A percentile compares a stretch with the other conserved stretches of the same genome.
phyloP scores from a whole-genome alignment of 2,113 vertebrate genomes.

The Phaethornis superciliosus region DNA sequence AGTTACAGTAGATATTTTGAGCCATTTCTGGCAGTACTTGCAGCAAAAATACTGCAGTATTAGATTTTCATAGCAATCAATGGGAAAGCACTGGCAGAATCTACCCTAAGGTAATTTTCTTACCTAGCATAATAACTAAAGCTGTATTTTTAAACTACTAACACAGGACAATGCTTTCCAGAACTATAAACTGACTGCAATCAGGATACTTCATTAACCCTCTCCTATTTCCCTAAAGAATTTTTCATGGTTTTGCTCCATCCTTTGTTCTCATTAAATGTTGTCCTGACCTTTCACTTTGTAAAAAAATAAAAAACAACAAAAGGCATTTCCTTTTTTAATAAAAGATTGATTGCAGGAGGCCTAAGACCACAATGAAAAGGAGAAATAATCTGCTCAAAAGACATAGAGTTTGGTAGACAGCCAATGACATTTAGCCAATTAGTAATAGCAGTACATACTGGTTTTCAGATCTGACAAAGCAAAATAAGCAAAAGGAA shows the following conservation, averaged over 20 bases:
- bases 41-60: slow-evolving; percentile 6
- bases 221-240: neutral
- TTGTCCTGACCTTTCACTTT: slow-evolving; percentile 55
- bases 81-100: slow-evolving; percentile 4
- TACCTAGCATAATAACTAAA: slow-evolving; percentile 33
- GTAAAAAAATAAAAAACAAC: neutral
- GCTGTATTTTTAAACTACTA: neutral
- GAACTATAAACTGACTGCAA: slow-evolving; percentile 7
- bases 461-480: neutral
- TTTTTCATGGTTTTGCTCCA: neutral
- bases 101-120: slow-evolving; percentile 3
- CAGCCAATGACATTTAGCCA: neutral
- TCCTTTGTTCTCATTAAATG: slow-evolving; percentile 42
- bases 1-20: slow-evolving; percentile 5
- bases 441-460: neutral
- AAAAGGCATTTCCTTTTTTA: slow-evolving; percentile 56
- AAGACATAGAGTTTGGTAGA: neutral
- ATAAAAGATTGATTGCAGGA: slow-evolving; percentile 56
- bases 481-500: neutral
- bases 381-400: slow-evolving; percentile 1
- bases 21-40: neutral
- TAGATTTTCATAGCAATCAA: slow-evolving; percentile 39
- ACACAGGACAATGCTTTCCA: neutral
- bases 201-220: slow-evolving; percentile 25
- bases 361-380: neutral